A percentile compares a stretch with the other conserved stretches of the same genome.
phyloP scores from a whole-genome alignment of 2,113 vertebrate genomes.

The Trachemys scripta region DNA sequence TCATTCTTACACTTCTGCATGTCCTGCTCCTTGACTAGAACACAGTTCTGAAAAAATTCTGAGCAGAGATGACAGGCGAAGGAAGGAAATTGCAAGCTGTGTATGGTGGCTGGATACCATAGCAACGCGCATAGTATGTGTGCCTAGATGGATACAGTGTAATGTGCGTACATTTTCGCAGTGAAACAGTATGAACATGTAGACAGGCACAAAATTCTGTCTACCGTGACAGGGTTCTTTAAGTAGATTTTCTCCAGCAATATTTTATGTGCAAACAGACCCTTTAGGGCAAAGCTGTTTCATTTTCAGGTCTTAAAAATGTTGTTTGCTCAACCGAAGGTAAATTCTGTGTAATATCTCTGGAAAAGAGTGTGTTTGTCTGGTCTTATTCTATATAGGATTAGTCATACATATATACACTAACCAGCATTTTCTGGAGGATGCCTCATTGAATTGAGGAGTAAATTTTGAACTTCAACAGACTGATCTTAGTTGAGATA shows the following conservation, averaged over 20 bases:
- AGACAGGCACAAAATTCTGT: background rate
- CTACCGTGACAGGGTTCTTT: background rate
- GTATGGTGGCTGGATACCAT: background rate
- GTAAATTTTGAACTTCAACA: background rate
- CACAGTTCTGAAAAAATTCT: background rate
- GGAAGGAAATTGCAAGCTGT: background rate
- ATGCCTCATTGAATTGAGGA: background rate
- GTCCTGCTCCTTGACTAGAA: background rate
- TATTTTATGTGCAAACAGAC: background rate
- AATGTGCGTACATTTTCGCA: background rate
- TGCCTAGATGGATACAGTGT: background rate
- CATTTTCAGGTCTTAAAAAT: background rate
- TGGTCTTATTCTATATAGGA: background rate
- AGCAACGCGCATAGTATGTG: background rate
- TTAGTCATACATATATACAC: background rate
- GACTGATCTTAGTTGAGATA: background rate
- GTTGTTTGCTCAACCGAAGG: background rate
- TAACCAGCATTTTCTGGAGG: background rate
- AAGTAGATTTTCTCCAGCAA: background rate
- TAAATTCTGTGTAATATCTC: background rate
- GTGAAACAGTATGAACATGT: background rate
- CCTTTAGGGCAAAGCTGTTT: background rate
- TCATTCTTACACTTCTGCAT: background rate
- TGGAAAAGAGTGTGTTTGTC: background rate
- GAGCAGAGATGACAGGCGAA: background rate